phyloP scores from a whole-genome alignment of 2,797 vertebrate genomes.

The Rhinogobio ventralis region DNA sequence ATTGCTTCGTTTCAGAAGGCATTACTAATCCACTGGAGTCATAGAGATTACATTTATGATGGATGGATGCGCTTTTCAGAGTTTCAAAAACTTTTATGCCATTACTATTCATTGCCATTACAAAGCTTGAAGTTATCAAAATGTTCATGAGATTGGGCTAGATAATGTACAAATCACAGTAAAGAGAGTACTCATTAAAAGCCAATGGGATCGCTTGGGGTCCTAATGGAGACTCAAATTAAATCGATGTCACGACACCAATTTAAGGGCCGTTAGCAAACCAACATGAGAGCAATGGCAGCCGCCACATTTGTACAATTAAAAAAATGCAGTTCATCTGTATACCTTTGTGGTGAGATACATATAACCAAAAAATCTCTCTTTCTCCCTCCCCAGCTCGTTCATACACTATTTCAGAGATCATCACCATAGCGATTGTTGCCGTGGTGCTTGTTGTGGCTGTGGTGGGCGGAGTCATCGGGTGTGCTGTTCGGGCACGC shows the following conservation, averaged over 20 bases:
- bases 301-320: not conserved
- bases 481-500: slow-evolving; percentile 79
- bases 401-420: slow-evolving; percentile 84
- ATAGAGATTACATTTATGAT: no score
- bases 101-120: no score
- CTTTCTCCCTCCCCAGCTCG: slow-evolving; percentile 70
- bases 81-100: no score
- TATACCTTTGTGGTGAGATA: not conserved
- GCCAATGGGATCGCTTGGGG: not conserved
- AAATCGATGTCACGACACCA: not conserved
- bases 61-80: no score
- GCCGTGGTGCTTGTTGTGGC: slow-evolving; percentile 84
- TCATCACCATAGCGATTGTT: slow-evolving; percentile 88
- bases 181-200: not conserved
- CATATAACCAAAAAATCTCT: slow-evolving; percentile 1
- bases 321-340: not conserved
- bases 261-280: not conserved
- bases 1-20: no score
- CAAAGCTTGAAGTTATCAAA: no score
- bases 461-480: slow-evolving; percentile 79
- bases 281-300: not conserved
- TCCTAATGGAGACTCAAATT: not conserved
- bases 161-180: not conserved
- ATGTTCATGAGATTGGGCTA: no score
- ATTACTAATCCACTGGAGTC: not conserved